Percentiles rank a stretch among this genome's conserved stretches.
Evolutionary conservation across 2,797 vertebrate genomes (phyloP).

Genomic region (Lagocephalus sceleratus): DNA sequence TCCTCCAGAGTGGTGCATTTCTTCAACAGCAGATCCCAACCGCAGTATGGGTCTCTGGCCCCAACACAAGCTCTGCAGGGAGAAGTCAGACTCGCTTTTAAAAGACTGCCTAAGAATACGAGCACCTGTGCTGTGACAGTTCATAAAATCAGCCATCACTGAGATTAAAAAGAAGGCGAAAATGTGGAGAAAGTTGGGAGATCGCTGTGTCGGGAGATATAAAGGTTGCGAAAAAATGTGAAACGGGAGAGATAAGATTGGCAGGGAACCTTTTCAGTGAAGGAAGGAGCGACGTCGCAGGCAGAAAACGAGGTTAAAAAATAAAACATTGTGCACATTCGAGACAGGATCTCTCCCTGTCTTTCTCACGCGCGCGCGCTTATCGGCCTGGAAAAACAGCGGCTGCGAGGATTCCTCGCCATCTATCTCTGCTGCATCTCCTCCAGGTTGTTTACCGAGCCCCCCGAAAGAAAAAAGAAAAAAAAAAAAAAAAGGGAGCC

Average conservation of each 20-base stretch:
- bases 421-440: slow-evolving; percentile 31
- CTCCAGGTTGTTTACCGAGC: slow-evolving; percentile 44
- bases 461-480: no score
- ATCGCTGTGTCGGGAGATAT: slow-evolving; percentile 19
- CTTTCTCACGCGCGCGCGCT: slow-evolving; percentile 19
- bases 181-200: slow-evolving; percentile 11
- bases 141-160: slow-evolving; percentile 27
- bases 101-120: slow-evolving; percentile 24
- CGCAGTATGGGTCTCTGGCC: slow-evolving; percentile 94
- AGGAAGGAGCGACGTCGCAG: not conserved
- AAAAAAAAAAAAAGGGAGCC: no score
- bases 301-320: not conserved
- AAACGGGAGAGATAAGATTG: slow-evolving; percentile 25
- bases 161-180: slow-evolving; percentile 3
- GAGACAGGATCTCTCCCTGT: no score
- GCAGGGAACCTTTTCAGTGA: not conserved
- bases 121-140: slow-evolving; percentile 7
- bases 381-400: slow-evolving; percentile 40
- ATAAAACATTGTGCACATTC: no score
- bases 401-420: slow-evolving; percentile 10
- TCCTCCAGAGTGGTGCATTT: slow-evolving; percentile 93
- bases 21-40: slow-evolving; percentile 91
- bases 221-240: slow-evolving; percentile 29
- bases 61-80: slow-evolving; percentile 84
- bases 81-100: slow-evolving; percentile 15